phyloP scores from a whole-genome alignment of 2,113 vertebrate genomes.

The Pseudonaja textilis region DNA sequence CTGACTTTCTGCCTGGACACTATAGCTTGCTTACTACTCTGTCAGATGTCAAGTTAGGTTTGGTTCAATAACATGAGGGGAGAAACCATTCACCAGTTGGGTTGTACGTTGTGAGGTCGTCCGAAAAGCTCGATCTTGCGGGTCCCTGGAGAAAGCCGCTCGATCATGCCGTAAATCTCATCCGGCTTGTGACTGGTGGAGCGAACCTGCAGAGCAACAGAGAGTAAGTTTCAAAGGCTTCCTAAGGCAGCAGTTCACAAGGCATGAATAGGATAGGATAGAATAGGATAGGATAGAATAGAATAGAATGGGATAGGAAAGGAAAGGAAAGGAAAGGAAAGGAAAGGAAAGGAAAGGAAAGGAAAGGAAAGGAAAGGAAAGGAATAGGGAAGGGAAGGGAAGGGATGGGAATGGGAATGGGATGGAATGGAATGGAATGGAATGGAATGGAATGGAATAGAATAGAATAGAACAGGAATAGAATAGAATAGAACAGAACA shows the following conservation, averaged over 20 bases:
- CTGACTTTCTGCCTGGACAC: neutral
- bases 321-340: too few species aligned
- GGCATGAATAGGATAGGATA: too few species aligned
- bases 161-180: slow-evolving; percentile 94
- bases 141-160: slow-evolving; percentile 87
- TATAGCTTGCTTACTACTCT: neutral
- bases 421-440: too few species aligned
- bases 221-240: neutral
- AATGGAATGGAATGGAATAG: too few species aligned
- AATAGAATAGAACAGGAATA: too few species aligned
- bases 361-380: too few species aligned
- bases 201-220: slow-evolving; percentile 74
- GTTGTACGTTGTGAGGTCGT: slow-evolving; percentile 90
- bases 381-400: too few species aligned
- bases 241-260: neutral
- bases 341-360: too few species aligned
- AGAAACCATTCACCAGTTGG: slow-evolving; percentile 79
- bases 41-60: neutral
- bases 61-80: neutral
- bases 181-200: slow-evolving; percentile 94
- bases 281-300: too few species aligned
- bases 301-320: too few species aligned
- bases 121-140: slow-evolving; percentile 91
- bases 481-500: too few species aligned
- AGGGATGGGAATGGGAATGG: too few species aligned